These are phyloP conservation scores for Amiota communis DNA, from an alignment of 2,888 invertebrate genomes.

Conservation along the genomic window DNA sequence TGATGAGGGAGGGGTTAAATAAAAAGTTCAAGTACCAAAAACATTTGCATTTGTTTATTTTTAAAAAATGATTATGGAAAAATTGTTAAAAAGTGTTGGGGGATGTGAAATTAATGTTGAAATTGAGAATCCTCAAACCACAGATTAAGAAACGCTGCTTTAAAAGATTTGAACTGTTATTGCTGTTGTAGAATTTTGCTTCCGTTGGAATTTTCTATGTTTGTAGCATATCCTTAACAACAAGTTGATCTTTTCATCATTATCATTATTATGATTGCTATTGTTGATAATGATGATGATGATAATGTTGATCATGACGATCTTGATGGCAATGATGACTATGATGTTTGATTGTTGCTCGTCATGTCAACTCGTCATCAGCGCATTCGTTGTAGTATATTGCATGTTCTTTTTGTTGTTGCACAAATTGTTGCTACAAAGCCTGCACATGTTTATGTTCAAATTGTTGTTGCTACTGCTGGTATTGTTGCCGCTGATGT, in stretches of 20 bases:
- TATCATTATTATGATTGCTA: conserved; percentile 14
- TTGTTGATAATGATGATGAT: conserved; percentile 43
- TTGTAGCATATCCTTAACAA: conserved; percentile 29
- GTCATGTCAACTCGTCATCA: conserved; percentile 66
- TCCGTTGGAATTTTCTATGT: conserved; percentile 25
- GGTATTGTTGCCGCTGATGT: conserved; percentile 34
- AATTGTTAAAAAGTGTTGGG: too few species aligned
- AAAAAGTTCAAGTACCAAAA: too few species aligned
- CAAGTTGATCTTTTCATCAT: conserved; percentile 32
- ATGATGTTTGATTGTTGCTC: conserved; percentile 64
- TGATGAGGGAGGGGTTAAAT: too few species aligned
- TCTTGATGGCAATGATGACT: conserved; percentile 58
- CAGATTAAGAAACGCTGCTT: too few species aligned
- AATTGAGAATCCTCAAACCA: too few species aligned
- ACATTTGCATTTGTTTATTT: too few species aligned
- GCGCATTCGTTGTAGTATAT: conserved; percentile 47
- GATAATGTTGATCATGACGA: conserved; percentile 45
- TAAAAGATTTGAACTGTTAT: not conserved
- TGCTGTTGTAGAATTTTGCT: conserved; percentile 18
- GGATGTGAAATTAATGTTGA: too few species aligned
- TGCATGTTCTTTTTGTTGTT: not conserved
- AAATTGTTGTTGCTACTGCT: conserved; percentile 33
- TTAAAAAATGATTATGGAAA: too few species aligned
- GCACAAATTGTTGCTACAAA: conserved; percentile 12
- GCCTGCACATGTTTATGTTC: conserved; percentile 50